phyloP scores from a whole-genome alignment of 2,888 invertebrate genomes.

The Plutella xylostella region DNA sequence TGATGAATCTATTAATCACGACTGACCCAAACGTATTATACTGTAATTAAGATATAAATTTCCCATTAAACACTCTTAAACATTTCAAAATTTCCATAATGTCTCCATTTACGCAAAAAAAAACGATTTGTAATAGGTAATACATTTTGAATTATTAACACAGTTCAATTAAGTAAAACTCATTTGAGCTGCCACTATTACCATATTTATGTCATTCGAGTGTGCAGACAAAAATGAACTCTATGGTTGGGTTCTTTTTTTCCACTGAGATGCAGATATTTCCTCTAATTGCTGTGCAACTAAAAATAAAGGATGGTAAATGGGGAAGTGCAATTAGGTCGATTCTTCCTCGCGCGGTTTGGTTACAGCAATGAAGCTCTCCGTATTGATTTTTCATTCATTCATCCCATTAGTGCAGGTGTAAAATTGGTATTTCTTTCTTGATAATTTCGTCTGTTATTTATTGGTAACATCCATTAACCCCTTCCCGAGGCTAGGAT shows the following conservation, averaged over 20 bases:
- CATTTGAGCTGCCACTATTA: slow-evolving; percentile 28
- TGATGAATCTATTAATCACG: too few species aligned
- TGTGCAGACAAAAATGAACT: too few species aligned
- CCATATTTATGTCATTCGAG: slow-evolving; percentile 10
- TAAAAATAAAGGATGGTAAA: too few species aligned
- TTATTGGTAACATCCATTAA: slow-evolving; percentile 57
- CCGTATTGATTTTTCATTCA: slow-evolving; percentile 35
- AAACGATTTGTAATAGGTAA: slow-evolving; percentile 3
- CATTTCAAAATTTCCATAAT: slow-evolving; percentile 3
- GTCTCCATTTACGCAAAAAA: slow-evolving; percentile 2
- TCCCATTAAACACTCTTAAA: not conserved
- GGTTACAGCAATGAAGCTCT: slow-evolving; percentile 25
- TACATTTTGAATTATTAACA: slow-evolving; percentile 29
- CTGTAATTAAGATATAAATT: slow-evolving; percentile 3
- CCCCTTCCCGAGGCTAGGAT: slow-evolving; percentile 37
- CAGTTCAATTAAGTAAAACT: slow-evolving; percentile 34
- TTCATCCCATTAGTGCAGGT: slow-evolving; percentile 32
- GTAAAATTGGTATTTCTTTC: slow-evolving; percentile 37
- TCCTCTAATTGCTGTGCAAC: too few species aligned
- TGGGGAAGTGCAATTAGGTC: too few species aligned
- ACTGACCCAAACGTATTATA: too few species aligned
- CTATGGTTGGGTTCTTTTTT: too few species aligned
- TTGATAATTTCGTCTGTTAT: slow-evolving; percentile 33
- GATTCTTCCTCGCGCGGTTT: not conserved
- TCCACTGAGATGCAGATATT: too few species aligned